These are phyloP conservation scores for Myzus persicae DNA, from an alignment of 1,140 invertebrate species.

Conservation along the genomic window DNA sequence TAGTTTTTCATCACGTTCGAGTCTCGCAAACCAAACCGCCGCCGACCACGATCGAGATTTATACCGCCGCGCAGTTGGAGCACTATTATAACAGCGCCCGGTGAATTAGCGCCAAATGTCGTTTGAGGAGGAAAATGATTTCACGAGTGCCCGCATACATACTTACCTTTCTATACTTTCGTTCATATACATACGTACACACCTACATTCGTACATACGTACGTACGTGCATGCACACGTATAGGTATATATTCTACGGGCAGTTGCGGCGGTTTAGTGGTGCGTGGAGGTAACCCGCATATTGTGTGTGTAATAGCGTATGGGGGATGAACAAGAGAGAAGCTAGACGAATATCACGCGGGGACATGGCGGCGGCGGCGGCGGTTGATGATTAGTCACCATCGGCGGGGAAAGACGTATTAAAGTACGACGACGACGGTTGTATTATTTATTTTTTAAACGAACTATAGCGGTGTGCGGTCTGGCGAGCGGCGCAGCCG, in stretches of 20 bases:
- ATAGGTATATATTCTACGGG: background rate
- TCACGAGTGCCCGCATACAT: background rate
- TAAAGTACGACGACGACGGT: background rate
- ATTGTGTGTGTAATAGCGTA: background rate
- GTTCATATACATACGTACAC: background rate
- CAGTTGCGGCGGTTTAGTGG: background rate
- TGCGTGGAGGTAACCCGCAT: conserved; percentile 27
- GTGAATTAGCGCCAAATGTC: background rate
- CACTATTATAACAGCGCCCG: background rate
- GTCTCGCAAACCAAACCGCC: background rate
- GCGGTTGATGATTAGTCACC: background rate
- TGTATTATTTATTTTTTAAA: conserved; percentile 40
- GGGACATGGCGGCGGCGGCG: too few species aligned
- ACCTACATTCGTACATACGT: background rate
- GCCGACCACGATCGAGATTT: background rate
- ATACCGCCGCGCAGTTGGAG: background rate
- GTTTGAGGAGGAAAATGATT: background rate
- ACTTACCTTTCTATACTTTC: background rate
- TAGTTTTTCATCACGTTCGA: background rate
- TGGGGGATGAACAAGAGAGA: background rate
- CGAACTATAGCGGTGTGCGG: conserved; percentile 4
- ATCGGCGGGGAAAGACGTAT: background rate
- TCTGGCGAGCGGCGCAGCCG: background rate
- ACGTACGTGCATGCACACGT: too few species aligned
- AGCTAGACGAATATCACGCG: background rate